Evolutionary conservation across 2,113 vertebrate species (phyloP).

Genomic region (Drymodes brunneopygia): DNA sequence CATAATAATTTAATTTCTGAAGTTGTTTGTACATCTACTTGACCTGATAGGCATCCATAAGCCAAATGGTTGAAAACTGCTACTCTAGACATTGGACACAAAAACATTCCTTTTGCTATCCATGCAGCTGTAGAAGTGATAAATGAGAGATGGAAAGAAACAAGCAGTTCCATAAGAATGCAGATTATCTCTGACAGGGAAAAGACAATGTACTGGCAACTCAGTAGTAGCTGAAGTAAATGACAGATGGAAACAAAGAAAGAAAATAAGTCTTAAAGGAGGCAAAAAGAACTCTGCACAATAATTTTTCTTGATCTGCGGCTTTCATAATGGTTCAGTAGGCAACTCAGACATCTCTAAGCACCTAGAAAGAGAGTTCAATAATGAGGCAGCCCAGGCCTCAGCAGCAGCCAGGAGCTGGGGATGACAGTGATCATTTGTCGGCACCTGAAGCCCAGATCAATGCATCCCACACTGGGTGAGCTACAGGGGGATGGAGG

Average conservation of each 20-base stretch:
- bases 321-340: background rate
- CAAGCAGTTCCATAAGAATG: conserved; percentile 20
- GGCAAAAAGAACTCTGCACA: background rate
- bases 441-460: background rate
- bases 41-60: background rate
- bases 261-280: background rate
- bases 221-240: background rate
- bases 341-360: background rate
- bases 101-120: background rate
- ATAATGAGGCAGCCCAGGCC: background rate
- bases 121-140: background rate
- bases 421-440: background rate
- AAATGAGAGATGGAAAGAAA: conserved; percentile 14
- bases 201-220: background rate
- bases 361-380: background rate
- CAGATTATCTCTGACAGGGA: conserved; percentile 23
- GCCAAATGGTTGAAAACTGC: background rate
- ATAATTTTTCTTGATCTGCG: background rate
- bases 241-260: background rate
- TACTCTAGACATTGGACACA: background rate
- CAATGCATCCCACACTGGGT: background rate
- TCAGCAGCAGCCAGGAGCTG: background rate
- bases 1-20: background rate
- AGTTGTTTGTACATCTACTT: background rate
- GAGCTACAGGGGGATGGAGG: background rate